Conservation (phyloP, 2,797 vertebrate genomes). For the Tamandua tetradactyla region DNA sequence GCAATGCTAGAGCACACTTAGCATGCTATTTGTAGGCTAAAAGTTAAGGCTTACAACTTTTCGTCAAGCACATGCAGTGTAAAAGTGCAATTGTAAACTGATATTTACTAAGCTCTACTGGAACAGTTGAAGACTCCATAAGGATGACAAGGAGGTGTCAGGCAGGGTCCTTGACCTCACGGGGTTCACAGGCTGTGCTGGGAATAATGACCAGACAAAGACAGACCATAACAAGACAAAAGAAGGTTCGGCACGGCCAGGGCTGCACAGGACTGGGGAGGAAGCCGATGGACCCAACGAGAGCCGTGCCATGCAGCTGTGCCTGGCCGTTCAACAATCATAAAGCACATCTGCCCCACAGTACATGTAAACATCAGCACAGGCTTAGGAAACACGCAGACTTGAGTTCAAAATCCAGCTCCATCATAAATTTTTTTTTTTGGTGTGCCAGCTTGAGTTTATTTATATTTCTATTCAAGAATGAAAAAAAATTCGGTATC, state of each 20-base stretch:
- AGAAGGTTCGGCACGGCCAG: accelerated
- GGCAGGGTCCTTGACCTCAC: background rate
- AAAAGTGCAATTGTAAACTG: background rate
- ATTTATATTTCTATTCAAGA: too few species aligned
- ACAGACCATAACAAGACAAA: background rate
- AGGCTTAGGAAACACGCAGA: background rate
- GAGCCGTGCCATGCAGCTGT: accelerated
- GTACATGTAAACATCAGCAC: background rate
- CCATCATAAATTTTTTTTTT: accelerated
- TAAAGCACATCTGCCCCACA: too few species aligned
- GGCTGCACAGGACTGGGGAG: too few species aligned
- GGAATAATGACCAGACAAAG: background rate
- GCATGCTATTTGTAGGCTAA: background rate
- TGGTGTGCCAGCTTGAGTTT: too few species aligned
- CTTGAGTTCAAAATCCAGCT: background rate
- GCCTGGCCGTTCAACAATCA: accelerated
- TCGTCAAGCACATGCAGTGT: background rate
- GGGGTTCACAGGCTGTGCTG: background rate
- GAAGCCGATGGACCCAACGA: accelerated
- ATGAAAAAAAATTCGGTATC: too few species aligned
- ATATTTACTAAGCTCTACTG: background rate
- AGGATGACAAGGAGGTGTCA: background rate
- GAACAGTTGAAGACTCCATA: background rate
- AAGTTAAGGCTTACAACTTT: background rate
- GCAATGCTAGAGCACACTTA: background rate